Evolutionary conservation across 2,113 vertebrate genomes (phyloP).

Genomic region (Cairina moschata): DNA sequence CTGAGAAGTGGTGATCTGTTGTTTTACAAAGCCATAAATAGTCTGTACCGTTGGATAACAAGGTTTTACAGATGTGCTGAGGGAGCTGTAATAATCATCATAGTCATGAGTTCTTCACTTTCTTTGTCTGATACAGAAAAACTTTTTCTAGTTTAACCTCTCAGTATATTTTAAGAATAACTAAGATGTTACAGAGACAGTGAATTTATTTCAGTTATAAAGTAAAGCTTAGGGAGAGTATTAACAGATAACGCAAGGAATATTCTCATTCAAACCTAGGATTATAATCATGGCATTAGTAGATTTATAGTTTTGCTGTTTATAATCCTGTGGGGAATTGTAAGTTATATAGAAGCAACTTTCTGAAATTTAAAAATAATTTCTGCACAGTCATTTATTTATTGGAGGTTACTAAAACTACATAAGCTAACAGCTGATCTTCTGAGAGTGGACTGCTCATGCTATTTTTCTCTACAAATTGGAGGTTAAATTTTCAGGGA

Average conservation of each 20-base stretch:
- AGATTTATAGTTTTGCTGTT: not conserved
- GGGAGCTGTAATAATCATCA: not conserved
- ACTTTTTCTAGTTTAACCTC: not conserved
- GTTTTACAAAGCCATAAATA: slow-evolving; percentile 24
- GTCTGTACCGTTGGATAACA: not conserved
- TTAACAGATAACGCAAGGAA: not conserved
- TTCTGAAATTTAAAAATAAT: not conserved
- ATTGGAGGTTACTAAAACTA: not conserved
- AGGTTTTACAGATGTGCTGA: not conserved
- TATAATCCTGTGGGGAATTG: not conserved
- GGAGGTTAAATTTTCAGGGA: not conserved
- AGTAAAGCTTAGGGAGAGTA: not conserved
- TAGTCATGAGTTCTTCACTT: not conserved
- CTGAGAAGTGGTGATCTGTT: slow-evolving; percentile 46
- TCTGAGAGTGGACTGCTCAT: not conserved
- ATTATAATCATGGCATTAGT: not conserved
- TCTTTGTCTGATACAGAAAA: not conserved
- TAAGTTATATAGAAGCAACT: not conserved
- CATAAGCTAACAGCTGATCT: not conserved
- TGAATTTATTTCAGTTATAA: not conserved
- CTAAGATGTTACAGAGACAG: not conserved
- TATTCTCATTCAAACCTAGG: not conserved
- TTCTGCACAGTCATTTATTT: not conserved
- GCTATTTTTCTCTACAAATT: not conserved
- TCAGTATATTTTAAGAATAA: not conserved